These are phyloP conservation scores for Plebejus melissa DNA, from an alignment of 2,888 invertebrate genomes.

Conservation along the genomic window DNA sequence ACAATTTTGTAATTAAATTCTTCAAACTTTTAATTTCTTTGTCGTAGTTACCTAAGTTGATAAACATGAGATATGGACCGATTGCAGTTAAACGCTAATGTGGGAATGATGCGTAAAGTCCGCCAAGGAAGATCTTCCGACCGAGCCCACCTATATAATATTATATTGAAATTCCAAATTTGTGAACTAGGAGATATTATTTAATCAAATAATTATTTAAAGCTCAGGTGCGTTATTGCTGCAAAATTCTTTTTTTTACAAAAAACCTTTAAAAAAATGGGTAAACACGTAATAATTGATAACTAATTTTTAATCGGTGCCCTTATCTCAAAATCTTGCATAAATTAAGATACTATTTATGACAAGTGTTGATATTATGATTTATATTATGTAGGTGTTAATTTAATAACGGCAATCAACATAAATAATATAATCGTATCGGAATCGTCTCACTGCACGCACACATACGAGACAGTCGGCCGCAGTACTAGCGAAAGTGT, in stretches of 20 bases:
- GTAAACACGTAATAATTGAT: not conserved
- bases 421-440: constrained; percentile 14
- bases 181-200: no score
- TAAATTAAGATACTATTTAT: not conserved
- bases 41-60: no score
- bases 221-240: no score
- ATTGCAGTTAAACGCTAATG: no score
- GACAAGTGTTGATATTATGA: not conserved
- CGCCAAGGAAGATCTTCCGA: no score
- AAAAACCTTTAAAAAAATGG: not conserved
- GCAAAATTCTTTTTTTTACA: not conserved
- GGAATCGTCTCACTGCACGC: constrained; percentile 40
- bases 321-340: not conserved
- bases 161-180: no score
- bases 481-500: constrained; percentile 64
- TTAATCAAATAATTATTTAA: no score
- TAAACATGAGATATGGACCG: no score
- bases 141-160: no score
- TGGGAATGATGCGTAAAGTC: no score
- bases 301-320: not conserved
- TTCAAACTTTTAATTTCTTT: no score
- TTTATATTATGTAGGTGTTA: not conserved
- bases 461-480: constrained; percentile 43
- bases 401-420: constrained; percentile 13
- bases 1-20: no score